Conservation (phyloP, 1,140 invertebrate genomes). For the Hyles vespertilio region DNA sequence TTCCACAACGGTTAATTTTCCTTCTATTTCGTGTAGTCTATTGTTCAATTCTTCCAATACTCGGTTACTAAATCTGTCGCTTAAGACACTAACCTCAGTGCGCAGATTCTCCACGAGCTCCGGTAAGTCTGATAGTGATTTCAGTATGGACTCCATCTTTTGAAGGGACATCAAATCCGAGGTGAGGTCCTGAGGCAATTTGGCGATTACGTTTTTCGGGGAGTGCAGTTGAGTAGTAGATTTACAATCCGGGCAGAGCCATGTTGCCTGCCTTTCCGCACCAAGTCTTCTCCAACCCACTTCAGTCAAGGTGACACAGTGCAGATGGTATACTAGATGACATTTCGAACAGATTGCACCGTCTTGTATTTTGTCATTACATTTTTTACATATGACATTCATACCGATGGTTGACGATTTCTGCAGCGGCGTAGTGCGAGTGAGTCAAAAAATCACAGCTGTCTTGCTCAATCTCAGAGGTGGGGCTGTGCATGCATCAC, state of each 20-base stretch:
- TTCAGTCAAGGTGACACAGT: not conserved
- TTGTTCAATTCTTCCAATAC: too few relatives aligned
- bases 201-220: not conserved
- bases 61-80: too few relatives aligned
- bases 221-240: not conserved
- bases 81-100: not conserved
- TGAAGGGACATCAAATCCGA: not conserved
- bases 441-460: not conserved
- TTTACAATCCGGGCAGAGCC: not conserved
- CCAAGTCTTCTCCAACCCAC: not conserved
- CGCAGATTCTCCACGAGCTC: not conserved
- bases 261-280: not conserved
- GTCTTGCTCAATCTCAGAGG: not conserved
- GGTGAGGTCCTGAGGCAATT: not conserved
- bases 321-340: not conserved
- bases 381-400: not conserved
- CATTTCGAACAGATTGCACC: not conserved
- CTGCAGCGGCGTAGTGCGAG: not conserved
- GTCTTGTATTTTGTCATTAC: not conserved
- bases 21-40: too few relatives aligned
- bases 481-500: too few relatives aligned
- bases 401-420: not conserved
- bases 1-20: too few relatives aligned
- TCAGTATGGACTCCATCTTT: not conserved
- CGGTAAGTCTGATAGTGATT: not conserved